Evolutionary conservation across 2,113 vertebrate species (phyloP), one percentile per base, ranked within the genome.

Genomic region (Neodon shergylaensis): DNA sequence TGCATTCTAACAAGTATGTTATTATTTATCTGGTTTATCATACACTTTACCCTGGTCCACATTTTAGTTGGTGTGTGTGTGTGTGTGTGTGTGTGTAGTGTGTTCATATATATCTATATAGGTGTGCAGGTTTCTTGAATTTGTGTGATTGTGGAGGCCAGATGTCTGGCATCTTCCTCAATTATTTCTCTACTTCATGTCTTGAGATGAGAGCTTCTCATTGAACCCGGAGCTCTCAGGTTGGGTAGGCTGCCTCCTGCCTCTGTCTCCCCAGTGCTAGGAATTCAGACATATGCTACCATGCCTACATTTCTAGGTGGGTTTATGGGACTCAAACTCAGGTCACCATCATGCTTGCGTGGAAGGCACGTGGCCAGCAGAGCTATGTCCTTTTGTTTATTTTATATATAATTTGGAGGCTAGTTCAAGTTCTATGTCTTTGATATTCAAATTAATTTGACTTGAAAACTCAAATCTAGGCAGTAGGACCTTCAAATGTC

Each of bases 371-470:
- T 33, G 68, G 1, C 6, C 19, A 49, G 8, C 65, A 13, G 36
- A 70, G 31, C 17, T 36, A 14, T 47, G 28, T 85, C 61, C 39
- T 66, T 1, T 63, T 3, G 8, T 68, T 91, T 36, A 16, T 65
- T 79, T 92, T 87, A 63, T 58, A 14, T 4, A 49, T 61, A 66
- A 81, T 3, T 52, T 9, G 78, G 28, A 61, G 73, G n/a, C 19
- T 7, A 21, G 19, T 58, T 58, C 54, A 58, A 58, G 54, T 42
- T 91, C n/a, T 79, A 39, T 52, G 14, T 44, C 66, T 89, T 76
- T 73, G 61, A 78, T 22, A 63, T 86, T 96, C 83, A 95, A 88
- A 24, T 61, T 73, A 87, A 82, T 44, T 91, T 94, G 14, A 24
- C 13, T 85, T 58, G 28, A 94, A 39, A 36, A 9, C 13, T 3